Conservation (phyloP, 92 coral and sea anemone species). For the Epizoanthus scotinus region DNA sequence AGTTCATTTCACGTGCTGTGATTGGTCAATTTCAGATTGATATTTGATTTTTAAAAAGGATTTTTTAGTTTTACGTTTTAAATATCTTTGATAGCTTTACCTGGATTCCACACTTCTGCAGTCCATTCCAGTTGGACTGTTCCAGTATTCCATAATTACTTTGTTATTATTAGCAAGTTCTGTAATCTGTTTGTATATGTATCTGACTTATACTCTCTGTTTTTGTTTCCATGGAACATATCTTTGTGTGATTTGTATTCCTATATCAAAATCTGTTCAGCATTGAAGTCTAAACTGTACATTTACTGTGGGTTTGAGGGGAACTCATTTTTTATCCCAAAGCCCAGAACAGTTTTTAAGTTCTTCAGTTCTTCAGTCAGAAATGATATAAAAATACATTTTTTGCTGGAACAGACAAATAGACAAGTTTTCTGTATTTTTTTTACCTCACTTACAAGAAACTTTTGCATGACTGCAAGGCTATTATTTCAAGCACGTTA, state of each 20-base stretch:
- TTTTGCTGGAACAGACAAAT: not conserved
- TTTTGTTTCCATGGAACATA: not conserved
- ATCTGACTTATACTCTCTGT: not conserved
- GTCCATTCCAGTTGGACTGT: not conserved
- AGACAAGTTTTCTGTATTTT: not conserved
- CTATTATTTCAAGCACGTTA: no score
- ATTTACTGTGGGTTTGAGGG: not conserved
- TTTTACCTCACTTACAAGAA: not conserved
- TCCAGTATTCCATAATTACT: not conserved
- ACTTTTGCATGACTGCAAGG: no score
- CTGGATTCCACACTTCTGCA: not conserved
- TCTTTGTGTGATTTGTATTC: not conserved
- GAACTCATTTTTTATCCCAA: not conserved
- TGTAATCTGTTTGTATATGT: not conserved
- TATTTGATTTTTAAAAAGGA: no score
- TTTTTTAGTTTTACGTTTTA: no score
- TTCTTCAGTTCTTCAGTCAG: not conserved
- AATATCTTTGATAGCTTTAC: not conserved
- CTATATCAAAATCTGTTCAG: not conserved
- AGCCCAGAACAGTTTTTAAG: constrained; percentile 13
- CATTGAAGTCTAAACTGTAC: not conserved
- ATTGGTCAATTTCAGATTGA: no score
- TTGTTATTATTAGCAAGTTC: not conserved
- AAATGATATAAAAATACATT: not conserved
- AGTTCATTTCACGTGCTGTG: no score